Evolutionary conservation across 2,888 invertebrate species (phyloP), one percentile per base, ranked within the genome.

Genomic region (Mechanitis messenoides): DNA sequence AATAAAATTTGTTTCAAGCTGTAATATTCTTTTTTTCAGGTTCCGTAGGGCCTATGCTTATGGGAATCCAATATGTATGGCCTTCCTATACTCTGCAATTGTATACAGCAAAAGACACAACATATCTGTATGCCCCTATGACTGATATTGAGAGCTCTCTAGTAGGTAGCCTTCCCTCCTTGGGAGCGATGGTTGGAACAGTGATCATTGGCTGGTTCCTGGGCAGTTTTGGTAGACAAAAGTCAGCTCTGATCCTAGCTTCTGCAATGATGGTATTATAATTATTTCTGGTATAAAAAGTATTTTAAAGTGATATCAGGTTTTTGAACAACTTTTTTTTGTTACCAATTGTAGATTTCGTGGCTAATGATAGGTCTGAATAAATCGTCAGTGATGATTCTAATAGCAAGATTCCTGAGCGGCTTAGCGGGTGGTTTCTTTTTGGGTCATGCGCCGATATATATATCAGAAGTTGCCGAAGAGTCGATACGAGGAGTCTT

Each of bases 381-480:
- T 0, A 78, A 75, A 2, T 82, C 89, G 12, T 75, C 88, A 0
- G 70, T 68, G 0, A 76, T 90, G 47, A 79, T 93, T 1, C 78
- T 92, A 38, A 73, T 84, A 0, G 92, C 91, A 0, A 83, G 93
- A 57, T 88, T 93, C 53, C 69, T 94, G 1, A 83, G 90, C 0
- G 95, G 95, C 0, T 71, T 92, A 0, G 87, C 70, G 0, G 62
- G 91, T 0, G 92, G 92, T 1, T 88, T 91, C 0, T 78, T 85
- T 0, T 76, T 93, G 4, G 90, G 92, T 7, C 84, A 92, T 45
- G 85, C 89, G 0, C 93, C 94, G 0, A 87, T 93, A n/a, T 92
- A 91, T 73, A 89, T 92, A 33, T 91, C 92, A 0, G 95, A 95
- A 77, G 91, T 93, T 0, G 89, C 93, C 0, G 92, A 93, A 38